phyloP scores from a whole-genome alignment of 2,113 vertebrate species.

The Rallus limicola region DNA sequence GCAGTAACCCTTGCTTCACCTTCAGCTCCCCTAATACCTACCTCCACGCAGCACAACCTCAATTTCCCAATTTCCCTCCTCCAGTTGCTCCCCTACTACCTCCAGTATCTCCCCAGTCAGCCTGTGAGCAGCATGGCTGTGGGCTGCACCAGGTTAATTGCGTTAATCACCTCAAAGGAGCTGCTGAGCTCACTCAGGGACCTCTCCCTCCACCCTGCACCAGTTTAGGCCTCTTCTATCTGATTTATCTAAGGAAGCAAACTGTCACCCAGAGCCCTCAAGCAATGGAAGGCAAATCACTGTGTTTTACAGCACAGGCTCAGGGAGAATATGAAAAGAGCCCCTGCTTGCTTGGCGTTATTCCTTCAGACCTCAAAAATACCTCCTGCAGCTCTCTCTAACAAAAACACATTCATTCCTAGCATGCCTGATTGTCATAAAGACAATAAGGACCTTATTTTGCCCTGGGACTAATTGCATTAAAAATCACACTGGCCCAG shows the following conservation, averaged over 20 bases:
- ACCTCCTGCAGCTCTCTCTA: not conserved
- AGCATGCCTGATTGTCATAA: not conserved
- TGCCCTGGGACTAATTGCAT: not conserved
- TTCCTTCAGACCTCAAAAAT: not conserved
- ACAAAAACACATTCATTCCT: not conserved
- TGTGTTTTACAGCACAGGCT: not conserved
- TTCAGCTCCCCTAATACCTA: not conserved
- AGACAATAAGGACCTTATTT: not conserved
- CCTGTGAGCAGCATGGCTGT: accelerated
- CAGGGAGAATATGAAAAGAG: not conserved
- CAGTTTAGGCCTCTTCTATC: not conserved
- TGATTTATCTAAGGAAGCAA: not conserved
- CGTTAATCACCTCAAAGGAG: not conserved
- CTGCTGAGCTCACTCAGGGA: not conserved
- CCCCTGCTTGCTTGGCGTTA: not conserved
- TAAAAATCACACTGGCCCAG: not conserved
- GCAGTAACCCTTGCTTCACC: not conserved
- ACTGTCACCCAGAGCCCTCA: not conserved
- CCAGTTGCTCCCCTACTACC: accelerated
- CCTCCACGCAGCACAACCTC: not conserved
- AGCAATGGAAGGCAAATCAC: not conserved
- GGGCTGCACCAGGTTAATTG: accelerated
- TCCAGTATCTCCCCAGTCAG: not conserved
- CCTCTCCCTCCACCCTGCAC: accelerated
- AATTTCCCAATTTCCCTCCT: not conserved